A percentile compares a stretch with the other conserved stretches of the same genome.
Evolutionary conservation across 2,888 invertebrate species (phyloP).

Genomic region (Drosophila ezoana): DNA sequence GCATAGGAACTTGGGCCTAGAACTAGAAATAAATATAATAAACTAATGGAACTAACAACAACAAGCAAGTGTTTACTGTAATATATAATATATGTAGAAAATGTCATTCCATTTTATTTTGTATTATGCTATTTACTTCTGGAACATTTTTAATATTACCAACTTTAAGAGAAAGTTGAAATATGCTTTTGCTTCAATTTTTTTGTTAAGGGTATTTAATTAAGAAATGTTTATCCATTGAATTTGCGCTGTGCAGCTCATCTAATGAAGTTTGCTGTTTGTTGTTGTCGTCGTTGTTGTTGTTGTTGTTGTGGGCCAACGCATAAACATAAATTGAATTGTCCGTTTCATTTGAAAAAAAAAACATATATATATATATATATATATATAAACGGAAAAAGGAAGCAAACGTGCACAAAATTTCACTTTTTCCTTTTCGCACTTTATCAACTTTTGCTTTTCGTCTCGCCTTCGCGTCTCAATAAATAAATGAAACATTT

Average conservation of each 20-base stretch:
- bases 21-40: too few species aligned
- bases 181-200: neutral
- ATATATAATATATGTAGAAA: too few species aligned
- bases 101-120: too few species aligned
- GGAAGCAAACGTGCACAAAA: slow-evolving; percentile 65
- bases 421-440: slow-evolving; percentile 50
- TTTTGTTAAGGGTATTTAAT: slow-evolving; percentile 23
- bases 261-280: slow-evolving; percentile 69
- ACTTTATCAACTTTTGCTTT: slow-evolving; percentile 44
- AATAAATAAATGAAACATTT: slow-evolving; percentile 80
- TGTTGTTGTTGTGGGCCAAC: slow-evolving; percentile 32
- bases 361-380: too few species aligned
- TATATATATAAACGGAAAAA: slow-evolving; percentile 56
- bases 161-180: neutral
- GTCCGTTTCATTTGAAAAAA: slow-evolving; percentile 74
- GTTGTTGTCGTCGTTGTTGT: slow-evolving; percentile 23
- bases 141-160: neutral
- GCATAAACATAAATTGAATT: slow-evolving; percentile 77
- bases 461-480: slow-evolving; percentile 54
- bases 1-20: too few species aligned
- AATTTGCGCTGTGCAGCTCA: slow-evolving; percentile 11
- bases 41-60: too few species aligned
- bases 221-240: slow-evolving; percentile 33
- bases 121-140: too few species aligned
- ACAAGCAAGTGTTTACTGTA: too few species aligned